Conservation (phyloP, 2,888 invertebrate genomes). For the Chymomyza fuscimana region DNA sequence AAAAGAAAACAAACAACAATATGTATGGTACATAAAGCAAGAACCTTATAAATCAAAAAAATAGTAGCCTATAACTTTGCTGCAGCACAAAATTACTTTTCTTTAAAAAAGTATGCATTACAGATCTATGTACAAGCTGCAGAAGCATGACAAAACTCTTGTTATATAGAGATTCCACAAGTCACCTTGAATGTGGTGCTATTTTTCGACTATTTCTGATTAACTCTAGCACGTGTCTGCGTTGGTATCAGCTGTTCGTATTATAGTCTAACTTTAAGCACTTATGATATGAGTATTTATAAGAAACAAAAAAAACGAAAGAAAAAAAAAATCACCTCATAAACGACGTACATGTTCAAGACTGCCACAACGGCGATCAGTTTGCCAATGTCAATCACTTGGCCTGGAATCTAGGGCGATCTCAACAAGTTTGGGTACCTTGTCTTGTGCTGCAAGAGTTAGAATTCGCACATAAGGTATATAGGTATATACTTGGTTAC, state of each 20-base stretch:
- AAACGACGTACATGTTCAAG: neutral
- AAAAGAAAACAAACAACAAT: too few species aligned
- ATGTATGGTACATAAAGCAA: too few species aligned
- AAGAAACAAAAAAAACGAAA: neutral
- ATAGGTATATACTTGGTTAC: neutral
- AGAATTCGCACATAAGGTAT: neutral
- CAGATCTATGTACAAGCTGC: neutral
- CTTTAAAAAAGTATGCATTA: neutral
- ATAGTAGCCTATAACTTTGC: too few species aligned
- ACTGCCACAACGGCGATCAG: neutral
- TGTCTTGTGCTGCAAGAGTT: neutral
- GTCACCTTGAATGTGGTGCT: neutral
- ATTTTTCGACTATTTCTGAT: neutral
- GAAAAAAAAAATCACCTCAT: neutral
- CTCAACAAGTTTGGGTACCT: neutral
- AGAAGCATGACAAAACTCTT: neutral
- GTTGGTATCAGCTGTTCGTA: neutral
- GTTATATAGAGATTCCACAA: neutral
- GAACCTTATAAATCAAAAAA: too few species aligned
- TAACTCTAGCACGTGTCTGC: neutral
- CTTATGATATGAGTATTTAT: neutral
- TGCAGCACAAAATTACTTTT: too few species aligned
- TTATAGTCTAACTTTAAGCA: slow-evolving; percentile 1
- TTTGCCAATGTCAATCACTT: neutral
- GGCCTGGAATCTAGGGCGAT: neutral